Evolutionary conservation across 1,140 invertebrate genomes (phyloP).

Genomic region (Neodiprion virginianus): DNA sequence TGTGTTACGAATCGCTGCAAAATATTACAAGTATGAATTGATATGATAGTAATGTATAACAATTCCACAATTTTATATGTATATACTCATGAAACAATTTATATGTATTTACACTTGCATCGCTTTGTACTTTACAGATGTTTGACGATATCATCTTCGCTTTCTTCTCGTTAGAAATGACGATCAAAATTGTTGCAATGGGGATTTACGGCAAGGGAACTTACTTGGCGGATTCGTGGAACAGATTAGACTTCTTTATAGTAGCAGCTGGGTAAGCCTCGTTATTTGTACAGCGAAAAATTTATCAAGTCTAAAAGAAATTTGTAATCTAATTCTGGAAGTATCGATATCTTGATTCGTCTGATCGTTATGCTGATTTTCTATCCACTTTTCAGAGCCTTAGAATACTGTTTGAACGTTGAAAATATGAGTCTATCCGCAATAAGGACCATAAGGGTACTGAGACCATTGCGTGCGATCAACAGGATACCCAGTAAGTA

Average conservation of each 20-base stretch:
- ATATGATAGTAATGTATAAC: neutral
- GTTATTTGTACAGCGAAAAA: slow-evolving; percentile 10
- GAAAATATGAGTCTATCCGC: slow-evolving; percentile 98
- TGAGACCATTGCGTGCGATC: slow-evolving; percentile 95
- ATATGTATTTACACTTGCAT: neutral
- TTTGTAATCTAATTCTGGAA: neutral
- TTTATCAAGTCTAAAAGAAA: neutral
- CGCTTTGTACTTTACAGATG: slow-evolving; percentile 68
- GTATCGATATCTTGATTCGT: neutral
- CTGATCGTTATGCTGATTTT: slow-evolving; percentile 12
- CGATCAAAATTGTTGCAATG: slow-evolving; percentile 98
- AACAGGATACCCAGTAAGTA: slow-evolving; percentile 99
- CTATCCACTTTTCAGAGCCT: slow-evolving; percentile 70
- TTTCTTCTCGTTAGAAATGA: slow-evolving; percentile 96
- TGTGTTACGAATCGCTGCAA: slow-evolving; percentile 92
- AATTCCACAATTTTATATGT: slow-evolving; percentile 22
- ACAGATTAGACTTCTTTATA: slow-evolving; percentile 98
- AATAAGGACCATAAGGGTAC: slow-evolving; percentile 95
- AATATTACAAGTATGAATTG: slow-evolving; percentile 81
- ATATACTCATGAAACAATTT: neutral
- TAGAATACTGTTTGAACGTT: slow-evolving; percentile 95
- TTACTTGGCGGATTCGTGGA: slow-evolving; percentile 98
- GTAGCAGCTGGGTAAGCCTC: slow-evolving; percentile 89
- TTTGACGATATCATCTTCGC: slow-evolving; percentile 99
- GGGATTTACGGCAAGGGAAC: slow-evolving; percentile 94